phyloP scores from a whole-genome alignment of 2,797 vertebrate genomes.

The Artibeus lituratus region DNA sequence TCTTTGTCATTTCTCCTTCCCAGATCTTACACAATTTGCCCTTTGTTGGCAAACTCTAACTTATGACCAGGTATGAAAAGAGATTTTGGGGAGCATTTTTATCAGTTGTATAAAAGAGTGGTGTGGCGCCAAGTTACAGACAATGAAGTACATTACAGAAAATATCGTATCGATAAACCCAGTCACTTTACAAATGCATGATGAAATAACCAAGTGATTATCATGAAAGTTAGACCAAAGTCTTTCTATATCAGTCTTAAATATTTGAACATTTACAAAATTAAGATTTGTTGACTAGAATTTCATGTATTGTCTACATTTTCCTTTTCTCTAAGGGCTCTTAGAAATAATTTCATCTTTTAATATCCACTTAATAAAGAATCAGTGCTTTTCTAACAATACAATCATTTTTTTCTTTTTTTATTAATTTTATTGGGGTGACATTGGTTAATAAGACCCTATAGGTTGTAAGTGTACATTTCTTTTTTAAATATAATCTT shows the following conservation, averaged over 20 bases:
- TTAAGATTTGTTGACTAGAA: not conserved
- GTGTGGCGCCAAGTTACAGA: not conserved
- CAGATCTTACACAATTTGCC: not conserved
- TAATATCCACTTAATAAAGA: not conserved
- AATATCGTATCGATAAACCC: not conserved
- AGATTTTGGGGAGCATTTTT: not conserved
- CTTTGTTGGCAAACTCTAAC: not conserved
- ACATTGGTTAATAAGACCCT: no score
- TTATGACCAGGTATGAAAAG: not conserved
- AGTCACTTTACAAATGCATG: not conserved
- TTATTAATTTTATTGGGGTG: no score
- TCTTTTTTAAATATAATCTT: no score
- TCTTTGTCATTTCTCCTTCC: not conserved
- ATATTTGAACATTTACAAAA: not conserved
- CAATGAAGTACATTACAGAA: not conserved
- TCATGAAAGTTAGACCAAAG: not conserved
- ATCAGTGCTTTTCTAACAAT: not conserved
- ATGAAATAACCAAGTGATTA: not conserved
- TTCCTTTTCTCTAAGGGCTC: not conserved
- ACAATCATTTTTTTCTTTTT: not conserved
- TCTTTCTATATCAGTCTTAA: not conserved
- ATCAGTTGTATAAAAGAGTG: not conserved
- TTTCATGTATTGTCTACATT: not conserved
- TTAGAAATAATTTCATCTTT: not conserved
- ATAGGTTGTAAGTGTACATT: no score